Evolutionary conservation across 2,888 invertebrate genomes (phyloP).

Genomic region (Callinectes sapidus): DNA sequence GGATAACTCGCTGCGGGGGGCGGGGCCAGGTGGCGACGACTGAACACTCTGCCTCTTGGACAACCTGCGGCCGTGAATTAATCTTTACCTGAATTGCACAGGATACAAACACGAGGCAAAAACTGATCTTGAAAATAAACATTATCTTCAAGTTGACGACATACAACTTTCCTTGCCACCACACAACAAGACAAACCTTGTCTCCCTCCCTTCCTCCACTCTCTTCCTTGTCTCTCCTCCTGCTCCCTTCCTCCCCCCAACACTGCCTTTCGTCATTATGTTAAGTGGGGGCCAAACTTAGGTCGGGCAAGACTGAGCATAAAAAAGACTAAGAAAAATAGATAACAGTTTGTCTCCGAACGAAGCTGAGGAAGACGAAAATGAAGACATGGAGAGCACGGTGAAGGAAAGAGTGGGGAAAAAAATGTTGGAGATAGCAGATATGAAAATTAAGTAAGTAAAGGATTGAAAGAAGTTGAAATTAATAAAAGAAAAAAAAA

Average conservation of each 20-base stretch:
- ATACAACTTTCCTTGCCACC: conserved; percentile 15
- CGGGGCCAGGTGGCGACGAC: background rate
- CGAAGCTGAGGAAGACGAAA: background rate
- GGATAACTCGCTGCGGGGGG: background rate
- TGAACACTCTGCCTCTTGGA: background rate
- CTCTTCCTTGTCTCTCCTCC: background rate
- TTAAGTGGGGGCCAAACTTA: conserved; percentile 34
- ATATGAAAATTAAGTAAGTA: background rate
- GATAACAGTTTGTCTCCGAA: conserved; percentile 6
- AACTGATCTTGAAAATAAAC: conserved; percentile 31
- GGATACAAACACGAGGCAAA: conserved; percentile 10
- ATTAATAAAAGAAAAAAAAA: background rate
- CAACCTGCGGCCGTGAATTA: conserved; percentile 14
- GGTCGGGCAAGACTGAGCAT: conserved; percentile 15
- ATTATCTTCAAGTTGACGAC: conserved; percentile 20
- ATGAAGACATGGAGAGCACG: background rate
- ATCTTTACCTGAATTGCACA: background rate
- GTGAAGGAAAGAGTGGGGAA: background rate
- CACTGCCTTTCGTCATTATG: conserved; percentile 21
- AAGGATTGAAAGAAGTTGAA: background rate
- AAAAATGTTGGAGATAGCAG: background rate
- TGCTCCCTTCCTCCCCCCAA: background rate
- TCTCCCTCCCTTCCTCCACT: background rate
- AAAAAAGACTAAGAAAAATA: conserved; percentile 31
- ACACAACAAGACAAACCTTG: conserved; percentile 17